A percentile compares a stretch with the other conserved stretches of the same genome.
Evolutionary conservation across 2,888 invertebrate genomes (phyloP).

Genomic region (Ichneumoninae sp.): DNA sequence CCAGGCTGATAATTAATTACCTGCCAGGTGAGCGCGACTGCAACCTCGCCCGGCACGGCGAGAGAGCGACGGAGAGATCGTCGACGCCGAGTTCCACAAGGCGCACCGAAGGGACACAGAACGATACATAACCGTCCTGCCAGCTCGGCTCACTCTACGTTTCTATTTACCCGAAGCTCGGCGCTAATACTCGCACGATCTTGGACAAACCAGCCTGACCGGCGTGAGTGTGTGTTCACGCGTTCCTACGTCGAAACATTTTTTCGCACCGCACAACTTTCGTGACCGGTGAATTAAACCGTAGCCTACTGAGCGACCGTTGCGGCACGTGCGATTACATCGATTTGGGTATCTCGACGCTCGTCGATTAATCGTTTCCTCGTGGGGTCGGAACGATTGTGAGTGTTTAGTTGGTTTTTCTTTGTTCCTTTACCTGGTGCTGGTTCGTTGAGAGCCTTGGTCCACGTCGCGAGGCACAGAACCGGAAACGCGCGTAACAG

Average conservation of each 20-base stretch:
- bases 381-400: not conserved
- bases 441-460: slow-evolving; percentile 81
- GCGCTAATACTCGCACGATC: slow-evolving; percentile 16
- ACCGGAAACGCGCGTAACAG: slow-evolving; percentile 78
- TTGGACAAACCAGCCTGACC: slow-evolving; percentile 2
- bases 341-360: slow-evolving; percentile 16
- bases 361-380: not conserved
- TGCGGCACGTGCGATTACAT: slow-evolving; percentile 56
- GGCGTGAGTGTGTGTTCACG: not conserved
- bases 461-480: slow-evolving; percentile 80
- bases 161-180: slow-evolving; percentile 50
- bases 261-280: slow-evolving; percentile 7
- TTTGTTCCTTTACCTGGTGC: slow-evolving; percentile 78
- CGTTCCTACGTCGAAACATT: slow-evolving; percentile 5
- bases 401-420: not conserved
- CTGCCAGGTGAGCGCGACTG: slow-evolving; percentile 66
- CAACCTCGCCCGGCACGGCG: slow-evolving; percentile 41
- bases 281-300: slow-evolving; percentile 67
- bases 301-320: slow-evolving; percentile 61
- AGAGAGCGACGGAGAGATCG: not conserved
- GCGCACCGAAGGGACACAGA: slow-evolving; percentile 16
- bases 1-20: slow-evolving; percentile 78
- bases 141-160: slow-evolving; percentile 51
- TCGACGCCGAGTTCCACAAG: slow-evolving; percentile 7
- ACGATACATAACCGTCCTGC: not conserved